Evolutionary conservation across 1,140 invertebrate genomes (phyloP), one percentile per base, ranked within the genome.

Genomic region (Dendrolimus punctatus): DNA sequence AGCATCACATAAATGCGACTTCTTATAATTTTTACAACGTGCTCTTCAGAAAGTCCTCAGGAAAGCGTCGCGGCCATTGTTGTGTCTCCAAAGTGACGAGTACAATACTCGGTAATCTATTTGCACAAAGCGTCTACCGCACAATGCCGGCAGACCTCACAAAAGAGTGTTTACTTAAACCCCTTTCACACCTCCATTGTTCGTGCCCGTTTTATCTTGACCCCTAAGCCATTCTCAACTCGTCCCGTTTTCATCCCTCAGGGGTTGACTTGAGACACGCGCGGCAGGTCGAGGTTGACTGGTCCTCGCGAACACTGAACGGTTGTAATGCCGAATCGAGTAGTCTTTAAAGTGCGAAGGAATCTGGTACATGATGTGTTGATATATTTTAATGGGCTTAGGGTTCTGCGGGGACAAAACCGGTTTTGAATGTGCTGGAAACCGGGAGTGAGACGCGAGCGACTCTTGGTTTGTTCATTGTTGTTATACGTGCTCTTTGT

Each of bases 141-240:
- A 61, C 59, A 71, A 71, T 71, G 57, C 62, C 51, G 56, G 60
- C 65, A 57, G 51, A 59, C 57, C 40, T 52, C 61, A 68, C 68
- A 71, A 71, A 71, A 66, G 68, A 65, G 68, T 68, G 68, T 71
- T 71, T 71, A 71, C 68, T 66, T 68, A 71, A 71, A 71, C 66
- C 68, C 68, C 68, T 71, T 71, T 71, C 68, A 67, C 68, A 71
- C 68, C 63, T 71, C 68, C 48, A 66, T 71, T 71, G 68, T 71
- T 66, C 40, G 48, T 44, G 36, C 37, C 61, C 66, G 66, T 9
- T 53, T 44, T 46, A 5, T 4, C 2, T 41, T 55, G 67, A 59
- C 23, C 67, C 45, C 51, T 8, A 6, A 56, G 23, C 10, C 46
- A 41, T 6, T 53, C 52, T 54, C 42, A 51, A 57, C 54, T 46